Conservation (phyloP, 2,113 vertebrate species). For the Stercorarius parasiticus region DNA sequence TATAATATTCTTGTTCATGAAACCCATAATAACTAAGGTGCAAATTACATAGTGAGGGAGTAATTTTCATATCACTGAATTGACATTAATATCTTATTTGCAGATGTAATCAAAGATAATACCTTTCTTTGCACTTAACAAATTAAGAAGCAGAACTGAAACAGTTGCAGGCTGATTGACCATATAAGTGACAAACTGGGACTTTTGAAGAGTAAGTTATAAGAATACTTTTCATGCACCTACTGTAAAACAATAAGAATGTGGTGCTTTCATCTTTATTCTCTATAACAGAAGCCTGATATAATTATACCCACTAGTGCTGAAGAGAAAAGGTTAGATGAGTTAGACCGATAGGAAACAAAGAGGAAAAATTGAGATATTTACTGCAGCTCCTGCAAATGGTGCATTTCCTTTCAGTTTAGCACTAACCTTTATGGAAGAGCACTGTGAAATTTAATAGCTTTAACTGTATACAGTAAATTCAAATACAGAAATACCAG, state of each 20-base stretch:
- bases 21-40: conserved; percentile 69
- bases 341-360: not conserved
- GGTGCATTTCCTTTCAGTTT: not conserved
- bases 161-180: conserved; percentile 39
- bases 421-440: conserved; percentile 1
- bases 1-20: conserved; percentile 58
- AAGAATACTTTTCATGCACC: not conserved
- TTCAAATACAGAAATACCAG: conserved; percentile 34
- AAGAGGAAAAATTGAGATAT: not conserved
- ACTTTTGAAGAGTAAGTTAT: not conserved
- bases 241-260: not conserved
- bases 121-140: conserved; percentile 52
- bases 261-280: not conserved
- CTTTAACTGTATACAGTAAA: conserved; percentile 4
- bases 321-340: not conserved
- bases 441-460: conserved; percentile 8
- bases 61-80: conserved; percentile 71
- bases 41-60: conserved; percentile 68
- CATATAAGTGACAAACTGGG: conserved; percentile 14
- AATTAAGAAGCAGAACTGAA: conserved; percentile 44
- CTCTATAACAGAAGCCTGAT: not conserved
- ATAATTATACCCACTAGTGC: not conserved
- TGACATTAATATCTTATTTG: conserved; percentile 75
- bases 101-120: conserved; percentile 73
- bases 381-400: not conserved